phyloP scores from a whole-genome alignment of 2,113 vertebrate species.

The Thalassoma bifasciatum region DNA sequence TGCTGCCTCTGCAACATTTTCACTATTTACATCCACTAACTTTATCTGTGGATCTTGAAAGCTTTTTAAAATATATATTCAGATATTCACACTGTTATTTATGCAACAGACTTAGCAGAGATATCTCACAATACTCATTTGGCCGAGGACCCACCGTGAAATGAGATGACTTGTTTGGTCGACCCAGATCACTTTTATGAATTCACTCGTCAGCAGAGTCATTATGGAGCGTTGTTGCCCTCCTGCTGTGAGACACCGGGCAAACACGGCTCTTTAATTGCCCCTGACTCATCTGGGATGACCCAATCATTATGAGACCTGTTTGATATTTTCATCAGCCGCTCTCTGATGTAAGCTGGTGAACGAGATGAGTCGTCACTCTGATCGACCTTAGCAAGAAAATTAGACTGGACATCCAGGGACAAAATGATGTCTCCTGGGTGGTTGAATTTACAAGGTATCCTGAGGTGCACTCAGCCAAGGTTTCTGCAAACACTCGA shows the following conservation, averaged over 20 bases:
- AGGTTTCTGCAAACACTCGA: neutral
- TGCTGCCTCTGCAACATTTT: no score
- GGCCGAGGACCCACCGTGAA: slow-evolving; percentile 3
- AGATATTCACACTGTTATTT: no score
- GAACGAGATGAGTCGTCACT: slow-evolving; percentile 32
- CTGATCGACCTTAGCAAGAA: neutral
- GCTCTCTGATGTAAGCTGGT: slow-evolving; percentile 10
- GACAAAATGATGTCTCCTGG: slow-evolving; percentile 3
- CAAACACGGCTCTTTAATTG: slow-evolving; percentile 31
- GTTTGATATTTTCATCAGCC: slow-evolving; percentile 46
- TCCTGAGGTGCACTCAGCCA: slow-evolving; percentile 8
- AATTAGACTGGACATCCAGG: slow-evolving; percentile 5
- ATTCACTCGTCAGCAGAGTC: slow-evolving; percentile 43
- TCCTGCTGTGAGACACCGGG: slow-evolving; percentile 16
- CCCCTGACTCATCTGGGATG: slow-evolving; percentile 37
- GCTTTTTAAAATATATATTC: no score
- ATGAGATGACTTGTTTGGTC: slow-evolving; percentile 10
- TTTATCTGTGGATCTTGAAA: no score
- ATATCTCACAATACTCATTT: slow-evolving; percentile 5
- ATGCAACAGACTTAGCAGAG: neutral
- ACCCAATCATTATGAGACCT: slow-evolving; percentile 18
- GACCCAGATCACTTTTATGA: slow-evolving; percentile 19
- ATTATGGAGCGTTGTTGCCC: slow-evolving; percentile 18
- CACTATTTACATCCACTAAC: no score
- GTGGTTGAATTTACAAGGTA: neutral